Conservation (phyloP, 2,888 invertebrate genomes). For the Brachyptera risi region DNA sequence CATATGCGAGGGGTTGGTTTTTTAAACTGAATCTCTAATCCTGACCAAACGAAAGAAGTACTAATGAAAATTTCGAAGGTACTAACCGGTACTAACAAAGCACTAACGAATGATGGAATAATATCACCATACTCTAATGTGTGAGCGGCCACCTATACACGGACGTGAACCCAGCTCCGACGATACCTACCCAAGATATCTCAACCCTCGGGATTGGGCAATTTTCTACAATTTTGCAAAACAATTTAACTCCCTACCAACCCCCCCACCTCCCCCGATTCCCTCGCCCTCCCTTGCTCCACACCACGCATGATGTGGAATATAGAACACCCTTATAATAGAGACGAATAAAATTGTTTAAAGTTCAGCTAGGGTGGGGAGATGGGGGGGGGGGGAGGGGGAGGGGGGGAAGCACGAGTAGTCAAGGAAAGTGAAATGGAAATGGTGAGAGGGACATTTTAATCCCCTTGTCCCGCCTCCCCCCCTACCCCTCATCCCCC, state of each 20-base stretch:
- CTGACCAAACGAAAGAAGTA: too few relatives aligned
- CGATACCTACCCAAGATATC: constrained; percentile 7
- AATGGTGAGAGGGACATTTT: not conserved
- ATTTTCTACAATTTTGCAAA: constrained; percentile 22
- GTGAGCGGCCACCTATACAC: not conserved
- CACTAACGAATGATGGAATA: too few relatives aligned
- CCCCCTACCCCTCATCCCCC: not conserved
- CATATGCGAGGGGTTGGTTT: too few relatives aligned
- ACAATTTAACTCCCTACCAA: constrained; percentile 15
- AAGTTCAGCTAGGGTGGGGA: constrained; percentile 14
- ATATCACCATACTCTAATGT: too few relatives aligned
- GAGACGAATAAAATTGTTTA: constrained; percentile 15
- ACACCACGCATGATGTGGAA: constrained; percentile 24
- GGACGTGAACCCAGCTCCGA: not conserved
- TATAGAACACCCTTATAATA: constrained; percentile 27
- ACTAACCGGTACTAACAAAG: too few relatives aligned
- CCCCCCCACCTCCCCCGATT: too few relatives aligned
- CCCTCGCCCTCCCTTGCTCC: not conserved
- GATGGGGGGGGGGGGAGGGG: not conserved
- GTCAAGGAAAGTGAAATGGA: not conserved
- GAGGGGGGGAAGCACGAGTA: not conserved
- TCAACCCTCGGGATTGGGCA: constrained; percentile 16
- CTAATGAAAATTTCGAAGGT: too few relatives aligned
- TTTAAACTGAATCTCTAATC: too few relatives aligned
- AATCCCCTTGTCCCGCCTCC: not conserved